phyloP scores from a whole-genome alignment of 2,113 vertebrate species.

The Ploceus nigricollis region DNA sequence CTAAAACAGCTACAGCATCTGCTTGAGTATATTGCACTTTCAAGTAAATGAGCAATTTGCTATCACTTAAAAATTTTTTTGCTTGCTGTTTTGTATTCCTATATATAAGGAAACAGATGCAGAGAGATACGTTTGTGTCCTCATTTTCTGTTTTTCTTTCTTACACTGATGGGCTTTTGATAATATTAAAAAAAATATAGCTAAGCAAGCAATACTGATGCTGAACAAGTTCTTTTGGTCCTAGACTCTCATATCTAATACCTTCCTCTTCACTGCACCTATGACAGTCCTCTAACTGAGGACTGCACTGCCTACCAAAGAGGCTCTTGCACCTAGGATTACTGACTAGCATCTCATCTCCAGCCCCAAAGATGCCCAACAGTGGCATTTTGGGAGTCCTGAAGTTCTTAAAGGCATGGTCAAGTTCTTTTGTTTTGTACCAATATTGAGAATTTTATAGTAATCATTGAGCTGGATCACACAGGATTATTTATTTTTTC shows the following conservation, averaged over 20 bases:
- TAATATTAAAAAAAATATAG: not conserved
- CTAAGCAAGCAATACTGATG: not conserved
- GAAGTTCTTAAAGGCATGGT: not conserved
- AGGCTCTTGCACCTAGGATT: not conserved
- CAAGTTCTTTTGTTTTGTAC: not conserved
- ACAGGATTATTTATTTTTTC: not conserved
- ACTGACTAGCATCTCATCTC: not conserved
- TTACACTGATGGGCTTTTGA: not conserved
- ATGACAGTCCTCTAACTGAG: not conserved
- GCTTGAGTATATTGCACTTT: not conserved
- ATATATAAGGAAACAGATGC: not conserved
- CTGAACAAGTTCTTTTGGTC: not conserved
- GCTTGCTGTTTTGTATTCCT: not conserved
- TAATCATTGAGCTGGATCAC: not conserved
- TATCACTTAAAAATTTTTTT: not conserved
- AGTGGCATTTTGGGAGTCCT: not conserved
- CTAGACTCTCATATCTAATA: not conserved
- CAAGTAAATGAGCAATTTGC: not conserved
- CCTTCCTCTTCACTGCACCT: not conserved
- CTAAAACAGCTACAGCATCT: not conserved
- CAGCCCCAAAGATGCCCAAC: not conserved
- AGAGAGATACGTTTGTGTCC: not conserved
- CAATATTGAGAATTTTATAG: not conserved
- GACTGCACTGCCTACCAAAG: not conserved
- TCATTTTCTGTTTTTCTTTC: not conserved